Percentiles rank a stretch among this genome's conserved stretches.
phyloP scores from a whole-genome alignment of 2,888 invertebrate species.

The Ommatoiulus sabulosus region DNA sequence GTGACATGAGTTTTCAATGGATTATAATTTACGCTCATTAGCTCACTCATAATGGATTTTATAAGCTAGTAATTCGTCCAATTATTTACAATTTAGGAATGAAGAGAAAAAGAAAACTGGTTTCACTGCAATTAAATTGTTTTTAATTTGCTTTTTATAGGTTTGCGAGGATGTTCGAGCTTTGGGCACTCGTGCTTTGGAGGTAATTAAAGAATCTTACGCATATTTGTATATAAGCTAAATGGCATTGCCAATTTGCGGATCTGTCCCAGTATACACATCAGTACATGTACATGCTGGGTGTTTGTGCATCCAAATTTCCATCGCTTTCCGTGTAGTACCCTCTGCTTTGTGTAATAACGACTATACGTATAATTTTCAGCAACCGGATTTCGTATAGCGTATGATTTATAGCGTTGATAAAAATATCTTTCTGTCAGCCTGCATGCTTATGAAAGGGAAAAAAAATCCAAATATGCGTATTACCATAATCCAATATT shows the following conservation, averaged over 20 bases:
- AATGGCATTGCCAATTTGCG: neutral
- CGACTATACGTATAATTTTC: too few species aligned
- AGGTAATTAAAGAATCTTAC: conserved; percentile 41
- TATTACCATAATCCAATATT: neutral
- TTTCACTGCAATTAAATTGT: conserved; percentile 15
- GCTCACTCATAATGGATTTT: neutral
- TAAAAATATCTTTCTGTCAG: neutral
- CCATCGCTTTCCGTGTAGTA: too few species aligned
- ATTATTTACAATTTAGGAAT: neutral
- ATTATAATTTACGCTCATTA: conserved; percentile 9
- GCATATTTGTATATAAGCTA: neutral
- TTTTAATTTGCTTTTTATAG: conserved; percentile 47
- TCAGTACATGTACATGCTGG: neutral
- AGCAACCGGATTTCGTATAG: too few species aligned
- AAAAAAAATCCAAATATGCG: neutral
- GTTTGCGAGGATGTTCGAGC: conserved; percentile 55
- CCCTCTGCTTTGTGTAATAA: too few species aligned
- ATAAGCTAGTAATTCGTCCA: conserved; percentile 10
- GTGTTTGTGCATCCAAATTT: neutral
- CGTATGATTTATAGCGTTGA: neutral
- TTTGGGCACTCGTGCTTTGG: conserved; percentile 57
- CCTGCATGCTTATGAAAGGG: neutral
- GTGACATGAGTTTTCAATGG: neutral
- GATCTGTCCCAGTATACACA: neutral
- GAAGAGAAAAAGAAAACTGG: neutral